Conservation (phyloP, 2,797 vertebrate genomes). For the Poecilia velifera region DNA sequence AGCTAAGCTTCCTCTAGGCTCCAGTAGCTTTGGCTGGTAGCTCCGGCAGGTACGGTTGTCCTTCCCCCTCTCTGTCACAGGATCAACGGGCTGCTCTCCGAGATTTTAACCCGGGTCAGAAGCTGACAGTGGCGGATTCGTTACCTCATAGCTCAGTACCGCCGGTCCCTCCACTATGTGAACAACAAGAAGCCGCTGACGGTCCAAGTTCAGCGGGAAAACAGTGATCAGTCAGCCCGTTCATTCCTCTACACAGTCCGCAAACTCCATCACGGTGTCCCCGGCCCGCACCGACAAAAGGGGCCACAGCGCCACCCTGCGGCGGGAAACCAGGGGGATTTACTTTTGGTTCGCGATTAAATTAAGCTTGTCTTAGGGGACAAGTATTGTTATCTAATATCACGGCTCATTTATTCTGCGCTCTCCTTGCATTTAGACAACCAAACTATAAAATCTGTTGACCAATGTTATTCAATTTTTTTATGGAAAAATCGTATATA, state of each 20-base stretch:
- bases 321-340: not conserved
- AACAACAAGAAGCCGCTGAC: slow-evolving; percentile 29
- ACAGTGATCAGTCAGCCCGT: slow-evolving; percentile 52
- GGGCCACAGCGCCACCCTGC: slow-evolving; percentile 12
- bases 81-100: not conserved
- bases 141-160: slow-evolving; percentile 64
- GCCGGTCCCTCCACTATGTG: slow-evolving; percentile 31
- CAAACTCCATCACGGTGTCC: slow-evolving; percentile 53
- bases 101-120: not conserved
- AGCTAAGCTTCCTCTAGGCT: not conserved
- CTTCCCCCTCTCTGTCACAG: not conserved
- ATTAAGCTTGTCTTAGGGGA: too few relatives aligned
- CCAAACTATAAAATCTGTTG: too few relatives aligned
- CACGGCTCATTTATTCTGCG: too few relatives aligned
- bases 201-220: slow-evolving; percentile 30
- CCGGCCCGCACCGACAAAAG: slow-evolving; percentile 51
- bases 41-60: not conserved
- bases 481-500: too few relatives aligned
- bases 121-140: not conserved
- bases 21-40: not conserved
- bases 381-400: too few relatives aligned
- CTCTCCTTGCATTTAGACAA: too few relatives aligned
- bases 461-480: too few relatives aligned
- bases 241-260: slow-evolving; percentile 56
- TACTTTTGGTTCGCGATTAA: not conserved